Evolutionary conservation across 2,888 invertebrate species (phyloP), one percentile per base, ranked within the genome.

Genomic region (Drosophila bunnanda): DNA sequence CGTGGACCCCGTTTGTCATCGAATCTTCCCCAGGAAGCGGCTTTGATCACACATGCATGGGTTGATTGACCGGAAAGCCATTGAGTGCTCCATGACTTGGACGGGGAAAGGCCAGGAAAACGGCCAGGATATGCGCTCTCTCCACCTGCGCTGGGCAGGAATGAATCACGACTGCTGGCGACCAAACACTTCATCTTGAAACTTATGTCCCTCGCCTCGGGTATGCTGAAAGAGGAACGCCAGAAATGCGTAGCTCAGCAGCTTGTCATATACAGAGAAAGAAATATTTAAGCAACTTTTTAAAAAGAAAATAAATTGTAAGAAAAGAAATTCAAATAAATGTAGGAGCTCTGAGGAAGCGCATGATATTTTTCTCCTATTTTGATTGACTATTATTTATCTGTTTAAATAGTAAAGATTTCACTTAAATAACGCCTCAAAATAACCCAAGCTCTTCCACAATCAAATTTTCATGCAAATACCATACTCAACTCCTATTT

Each of bases 221-320:
- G 17, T 17, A 0, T 12, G 17, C 22, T 25, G 15, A 48, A 65
- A 34, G 61, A 60, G 78, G 77, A 54, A 41, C 28, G 25, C n/a
- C 57, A 65, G 57, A 80, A 61, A 68, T 76, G 68, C 70, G 50
- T 65, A 60, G 66, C 72, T 77, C 58, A 52, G 68, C 65, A 30
- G 56, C 17, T 17, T 59, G n/a, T 60, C 22, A 8, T 9, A 4
- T 20, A n/a, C 64, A 64, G 20, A 3, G 9, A 9, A 1, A 50
- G 2, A 32, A 50, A 32, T 15, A 13, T 1, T 50, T 0, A 8
- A 32, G 0, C 1, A 32, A 32, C 2, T 32, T 17, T 0, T 30
- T 5, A 13, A 50, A 4, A 32, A 12, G 8, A 1, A 17, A 25
- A 9, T 4, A 39, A 25, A 2, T 4, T 22, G 1, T 48, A 32